A percentile compares a stretch with the other conserved stretches of the same genome.
Evolutionary conservation across 2,113 vertebrate genomes (phyloP).

Genomic region (Phrynocephalus versicolor): DNA sequence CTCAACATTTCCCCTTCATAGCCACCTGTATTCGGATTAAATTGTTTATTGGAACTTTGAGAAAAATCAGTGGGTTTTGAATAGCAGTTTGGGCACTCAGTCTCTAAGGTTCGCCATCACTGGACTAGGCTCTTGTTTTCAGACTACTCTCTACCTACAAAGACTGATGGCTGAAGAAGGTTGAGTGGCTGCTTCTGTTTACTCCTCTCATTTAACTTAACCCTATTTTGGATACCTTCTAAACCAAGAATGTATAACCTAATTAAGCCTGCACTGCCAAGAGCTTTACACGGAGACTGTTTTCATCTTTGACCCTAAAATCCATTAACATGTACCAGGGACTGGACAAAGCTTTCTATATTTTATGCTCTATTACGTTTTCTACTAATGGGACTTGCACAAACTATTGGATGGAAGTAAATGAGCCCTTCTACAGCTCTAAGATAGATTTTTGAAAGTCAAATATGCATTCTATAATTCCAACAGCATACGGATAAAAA

Average conservation of each 20-base stretch:
- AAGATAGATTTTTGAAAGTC: slow-evolving; percentile 42
- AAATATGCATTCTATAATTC: slow-evolving; percentile 10
- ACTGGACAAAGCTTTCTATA: background rate
- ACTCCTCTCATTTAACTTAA: too few species aligned
- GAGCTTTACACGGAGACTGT: background rate
- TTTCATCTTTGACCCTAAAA: background rate
- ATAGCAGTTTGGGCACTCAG: too few species aligned
- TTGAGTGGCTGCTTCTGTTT: too few species aligned
- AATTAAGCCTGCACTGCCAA: background rate
- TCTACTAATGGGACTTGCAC: slow-evolving; percentile 57
- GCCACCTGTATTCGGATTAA: too few species aligned
- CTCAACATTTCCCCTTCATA: too few species aligned
- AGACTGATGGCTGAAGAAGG: too few species aligned
- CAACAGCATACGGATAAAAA: slow-evolving; percentile 23
- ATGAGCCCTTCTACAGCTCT: slow-evolving; percentile 44
- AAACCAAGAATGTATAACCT: background rate
- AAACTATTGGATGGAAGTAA: slow-evolving; percentile 60
- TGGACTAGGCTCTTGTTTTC: too few species aligned
- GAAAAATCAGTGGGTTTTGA: too few species aligned
- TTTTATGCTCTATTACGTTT: slow-evolving; percentile 15
- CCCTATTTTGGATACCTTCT: background rate
- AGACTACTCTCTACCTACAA: background rate
- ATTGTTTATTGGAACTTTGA: too few species aligned
- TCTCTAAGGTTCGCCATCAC: too few species aligned
- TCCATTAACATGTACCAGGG: background rate